A percentile compares a stretch with the other conserved stretches of the same genome.
Conservation (phyloP, 1,140 invertebrate species). For the Drosophila asahinai region DNA sequence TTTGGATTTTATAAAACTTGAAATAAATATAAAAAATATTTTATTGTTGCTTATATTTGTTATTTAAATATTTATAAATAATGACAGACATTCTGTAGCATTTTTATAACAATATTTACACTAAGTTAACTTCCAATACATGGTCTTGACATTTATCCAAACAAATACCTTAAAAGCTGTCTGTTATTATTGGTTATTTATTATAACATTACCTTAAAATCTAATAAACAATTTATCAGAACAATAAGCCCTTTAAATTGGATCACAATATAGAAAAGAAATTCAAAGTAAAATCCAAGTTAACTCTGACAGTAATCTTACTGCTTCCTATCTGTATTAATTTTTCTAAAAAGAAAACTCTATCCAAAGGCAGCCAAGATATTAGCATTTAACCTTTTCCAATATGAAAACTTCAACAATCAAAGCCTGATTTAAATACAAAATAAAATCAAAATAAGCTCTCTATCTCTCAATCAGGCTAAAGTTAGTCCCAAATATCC, state of each 20-base stretch:
- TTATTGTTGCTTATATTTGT: no score
- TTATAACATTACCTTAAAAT: neutral
- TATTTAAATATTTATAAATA: no score
- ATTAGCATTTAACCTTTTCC: slow-evolving; percentile 4
- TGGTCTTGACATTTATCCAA: no score
- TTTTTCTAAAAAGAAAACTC: neutral
- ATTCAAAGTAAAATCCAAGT: neutral
- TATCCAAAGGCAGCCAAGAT: neutral
- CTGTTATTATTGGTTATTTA: neutral
- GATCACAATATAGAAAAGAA: neutral
- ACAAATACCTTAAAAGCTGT: no score
- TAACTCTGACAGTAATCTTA: neutral
- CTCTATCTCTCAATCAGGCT: slow-evolving; percentile 17
- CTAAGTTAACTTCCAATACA: no score
- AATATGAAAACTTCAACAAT: neutral
- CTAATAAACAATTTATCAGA: neutral
- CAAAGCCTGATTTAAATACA: neutral
- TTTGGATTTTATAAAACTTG: neutral
- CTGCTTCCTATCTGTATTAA: no score
- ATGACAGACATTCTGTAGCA: no score
- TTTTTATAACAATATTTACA: no score
- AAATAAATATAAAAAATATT: no score
- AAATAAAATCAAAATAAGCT: slow-evolving; percentile 20
- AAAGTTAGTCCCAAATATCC: neutral
- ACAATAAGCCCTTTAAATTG: neutral